Percentiles rank a stretch among this genome's conserved stretches.
Conservation (phyloP, 2,797 vertebrate genomes). For the Melanotaenia nigrans region DNA sequence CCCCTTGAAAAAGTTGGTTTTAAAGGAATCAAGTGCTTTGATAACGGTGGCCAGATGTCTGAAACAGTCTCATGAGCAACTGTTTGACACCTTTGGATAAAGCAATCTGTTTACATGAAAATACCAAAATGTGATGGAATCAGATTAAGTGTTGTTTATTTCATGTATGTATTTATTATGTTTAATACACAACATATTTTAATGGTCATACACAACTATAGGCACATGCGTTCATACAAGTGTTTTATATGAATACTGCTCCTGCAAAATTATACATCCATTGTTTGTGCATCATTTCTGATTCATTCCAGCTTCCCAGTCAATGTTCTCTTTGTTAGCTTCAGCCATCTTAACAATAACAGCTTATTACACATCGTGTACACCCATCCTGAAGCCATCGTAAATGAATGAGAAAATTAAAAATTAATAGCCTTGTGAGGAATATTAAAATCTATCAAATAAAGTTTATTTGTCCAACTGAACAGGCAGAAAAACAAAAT, state of each 20-base stretch:
- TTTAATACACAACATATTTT: no score
- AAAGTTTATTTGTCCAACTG: not conserved
- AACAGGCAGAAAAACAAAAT: not conserved
- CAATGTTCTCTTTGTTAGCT: constrained; percentile 1
- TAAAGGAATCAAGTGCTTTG: no score
- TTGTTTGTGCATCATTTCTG: not conserved
- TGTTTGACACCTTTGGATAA: no score
- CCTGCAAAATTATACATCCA: not conserved
- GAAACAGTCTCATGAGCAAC: no score
- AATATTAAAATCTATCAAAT: not conserved
- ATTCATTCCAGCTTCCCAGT: constrained; percentile 27
- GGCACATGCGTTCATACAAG: not conserved
- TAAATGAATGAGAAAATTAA: not conserved
- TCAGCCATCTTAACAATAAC: not conserved
- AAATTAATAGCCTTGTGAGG: not conserved
- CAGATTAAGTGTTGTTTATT: no score
- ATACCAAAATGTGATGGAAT: no score
- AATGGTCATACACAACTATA: not conserved
- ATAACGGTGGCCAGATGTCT: no score
- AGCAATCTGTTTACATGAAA: no score
- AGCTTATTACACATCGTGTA: not conserved
- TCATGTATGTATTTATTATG: no score
- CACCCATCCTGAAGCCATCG: not conserved
- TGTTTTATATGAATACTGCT: not conserved
- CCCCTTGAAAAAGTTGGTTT: no score